Percentiles rank a stretch among this genome's conserved stretches.
These are phyloP conservation scores for Nephrotoma flavescens DNA, from an alignment of 2,888 invertebrate genomes.

Conservation along the genomic window DNA sequence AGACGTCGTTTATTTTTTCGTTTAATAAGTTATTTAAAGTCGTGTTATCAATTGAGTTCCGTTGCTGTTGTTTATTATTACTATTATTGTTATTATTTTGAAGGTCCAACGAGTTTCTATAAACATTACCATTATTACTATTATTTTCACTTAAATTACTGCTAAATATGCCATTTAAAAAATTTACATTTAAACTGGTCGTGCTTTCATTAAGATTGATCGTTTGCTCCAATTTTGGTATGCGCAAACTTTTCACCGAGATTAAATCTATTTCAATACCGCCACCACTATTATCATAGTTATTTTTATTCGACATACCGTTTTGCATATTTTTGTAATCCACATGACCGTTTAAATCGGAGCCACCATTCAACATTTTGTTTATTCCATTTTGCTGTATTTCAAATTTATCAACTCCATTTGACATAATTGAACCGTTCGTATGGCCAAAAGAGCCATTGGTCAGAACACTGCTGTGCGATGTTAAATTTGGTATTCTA, in stretches of 20 bases:
- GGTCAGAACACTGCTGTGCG: not conserved
- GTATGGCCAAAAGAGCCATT: not conserved
- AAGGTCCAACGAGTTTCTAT: slow-evolving; percentile 8
- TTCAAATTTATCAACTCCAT: not conserved
- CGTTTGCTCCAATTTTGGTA: not conserved
- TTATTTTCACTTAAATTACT: slow-evolving; percentile 2
- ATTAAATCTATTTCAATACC: not conserved
- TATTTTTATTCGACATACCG: not conserved
- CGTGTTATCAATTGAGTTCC: not conserved
- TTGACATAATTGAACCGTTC: not conserved
- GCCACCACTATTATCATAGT: not conserved
- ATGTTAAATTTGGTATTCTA: not conserved
- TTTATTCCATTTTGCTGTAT: not conserved
- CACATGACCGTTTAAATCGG: not conserved
- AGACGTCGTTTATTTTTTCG: slow-evolving; percentile 15
- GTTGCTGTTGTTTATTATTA: not conserved
- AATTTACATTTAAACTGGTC: not conserved
- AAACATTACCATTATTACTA: slow-evolving; percentile 7
- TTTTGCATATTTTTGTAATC: not conserved
- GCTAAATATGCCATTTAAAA: slow-evolving; percentile 2
- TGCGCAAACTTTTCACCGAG: not conserved
- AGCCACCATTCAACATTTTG: not conserved
- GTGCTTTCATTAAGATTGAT: not conserved
- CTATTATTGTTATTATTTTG: not conserved
- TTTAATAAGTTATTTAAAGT: not conserved